These are phyloP conservation scores for Trachythela sp. DNA, from an alignment of 64 coral and sea anemone species.

Conservation along the genomic window DNA sequence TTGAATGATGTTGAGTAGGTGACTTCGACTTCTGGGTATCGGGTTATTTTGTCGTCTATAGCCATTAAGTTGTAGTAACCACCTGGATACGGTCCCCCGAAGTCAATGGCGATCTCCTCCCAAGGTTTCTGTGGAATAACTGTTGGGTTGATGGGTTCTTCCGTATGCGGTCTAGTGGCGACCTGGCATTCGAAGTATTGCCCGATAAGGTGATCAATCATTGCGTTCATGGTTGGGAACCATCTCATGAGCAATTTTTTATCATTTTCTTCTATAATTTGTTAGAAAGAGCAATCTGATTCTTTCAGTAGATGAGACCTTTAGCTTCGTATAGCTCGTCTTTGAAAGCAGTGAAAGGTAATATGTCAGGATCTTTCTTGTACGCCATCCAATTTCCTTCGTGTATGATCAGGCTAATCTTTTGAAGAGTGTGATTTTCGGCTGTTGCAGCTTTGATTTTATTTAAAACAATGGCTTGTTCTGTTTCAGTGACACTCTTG, in stretches of 20 bases:
- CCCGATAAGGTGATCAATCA: slow-evolving; percentile 21
- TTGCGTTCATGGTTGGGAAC: slow-evolving; percentile 6
- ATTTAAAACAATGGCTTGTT: slow-evolving; percentile 20
- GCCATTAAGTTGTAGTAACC: slow-evolving; percentile 31
- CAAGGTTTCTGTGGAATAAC: slow-evolving; percentile 19
- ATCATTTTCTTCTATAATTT: background rate
- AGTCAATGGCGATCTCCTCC: slow-evolving; percentile 7
- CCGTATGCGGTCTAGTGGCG: background rate
- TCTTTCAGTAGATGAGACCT: slow-evolving; percentile 1
- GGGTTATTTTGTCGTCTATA: slow-evolving; percentile 44
- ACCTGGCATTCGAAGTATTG: slow-evolving; percentile 33
- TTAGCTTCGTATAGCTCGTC: slow-evolving; percentile 28
- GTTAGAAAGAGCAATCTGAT: background rate
- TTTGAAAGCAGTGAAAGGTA: background rate
- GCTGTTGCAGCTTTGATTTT: background rate
- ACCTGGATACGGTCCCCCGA: slow-evolving; percentile 14
- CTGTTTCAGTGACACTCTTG: background rate
- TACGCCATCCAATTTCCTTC: slow-evolving; percentile 27
- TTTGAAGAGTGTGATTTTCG: background rate
- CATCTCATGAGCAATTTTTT: slow-evolving; percentile 24
- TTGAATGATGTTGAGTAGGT: background rate
- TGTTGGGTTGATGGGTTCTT: slow-evolving; percentile 42
- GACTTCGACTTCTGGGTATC: slow-evolving; percentile 31
- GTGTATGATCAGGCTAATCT: background rate
- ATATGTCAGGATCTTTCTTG: slow-evolving; percentile 24